Base-by-base conservation (phyloP, 2,888 invertebrate species). In the Hermodice carunculata region DNA sequence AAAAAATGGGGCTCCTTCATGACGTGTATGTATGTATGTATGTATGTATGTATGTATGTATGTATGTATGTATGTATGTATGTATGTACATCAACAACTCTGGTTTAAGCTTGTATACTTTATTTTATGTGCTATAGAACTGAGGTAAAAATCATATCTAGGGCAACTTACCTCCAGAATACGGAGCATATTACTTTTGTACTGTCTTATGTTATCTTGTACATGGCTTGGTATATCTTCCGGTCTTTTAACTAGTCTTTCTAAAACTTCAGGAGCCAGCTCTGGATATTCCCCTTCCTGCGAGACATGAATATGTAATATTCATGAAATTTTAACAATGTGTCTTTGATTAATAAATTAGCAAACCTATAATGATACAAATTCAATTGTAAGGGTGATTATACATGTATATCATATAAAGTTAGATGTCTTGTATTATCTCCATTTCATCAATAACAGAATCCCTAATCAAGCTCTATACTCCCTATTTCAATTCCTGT, bases 201-300 rank as follows among this genome's bases (percentile, higher is more conserved):
- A 86, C 46, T 76, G 77, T 61, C 72, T 68, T 46, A 86, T 78
- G 57, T 79, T 76, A 22, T 77, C 76, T 51, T 71, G 72, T 28
- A 82, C 83, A 62, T 81, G 76, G 14, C 74, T 64, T n/a, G 74
- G 76, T 28, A 85, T 63, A 70, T 86, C 85, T 63, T 86, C 86
- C 3, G 85, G 85, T 46, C 85, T 67, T 14, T 66, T 67, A 37
- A 86, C 75, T 29, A 86, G 71, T 29, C 83, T 69, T 61, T 80
- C 81, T 24, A 86, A 40, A 3, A 84, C 76, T n/a, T 85, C 85
- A 14, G 78, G 48, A 1, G 80, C 76, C 24, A 85, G 65, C 19
- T 79, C 79, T 1, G 75, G 71, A n/a, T 73, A 54, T 46, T 71
- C 65, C 24, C 79, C 77, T 14, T 78, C 81, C 62, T 78, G 76